Percentiles rank a stretch among this genome's conserved stretches.
Conservation (phyloP, 1,140 invertebrate species). For the Drosophila pallidifrons region DNA sequence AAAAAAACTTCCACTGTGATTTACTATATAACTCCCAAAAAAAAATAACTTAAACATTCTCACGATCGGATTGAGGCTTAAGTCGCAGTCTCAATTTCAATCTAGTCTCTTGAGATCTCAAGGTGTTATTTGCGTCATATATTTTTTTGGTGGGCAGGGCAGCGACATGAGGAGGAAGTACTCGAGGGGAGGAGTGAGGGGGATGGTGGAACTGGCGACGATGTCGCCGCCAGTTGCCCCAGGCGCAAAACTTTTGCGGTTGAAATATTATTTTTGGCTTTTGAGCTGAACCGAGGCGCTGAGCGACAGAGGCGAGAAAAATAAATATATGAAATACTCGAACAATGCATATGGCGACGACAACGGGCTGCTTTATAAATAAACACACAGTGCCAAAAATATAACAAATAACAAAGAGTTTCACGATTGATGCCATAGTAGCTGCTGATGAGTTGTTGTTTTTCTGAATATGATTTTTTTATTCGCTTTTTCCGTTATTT, state of each 20-base stretch:
- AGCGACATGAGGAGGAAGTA: not conserved
- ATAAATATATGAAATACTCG: slow-evolving; percentile 38
- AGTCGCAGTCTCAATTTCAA: slow-evolving; percentile 2
- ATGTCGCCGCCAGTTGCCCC: slow-evolving; percentile 57
- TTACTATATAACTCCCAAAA: slow-evolving; percentile 21
- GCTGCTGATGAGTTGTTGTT: slow-evolving; percentile 42
- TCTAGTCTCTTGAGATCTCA: slow-evolving; percentile 20
- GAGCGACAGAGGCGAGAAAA: slow-evolving; percentile 8
- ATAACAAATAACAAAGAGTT: slow-evolving; percentile 69
- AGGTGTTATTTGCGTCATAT: slow-evolving; percentile 69
- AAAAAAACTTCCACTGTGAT: slow-evolving; percentile 64
- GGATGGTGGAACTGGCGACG: slow-evolving; percentile 25
- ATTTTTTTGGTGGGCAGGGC: slow-evolving; percentile 3
- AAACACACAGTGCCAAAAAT: slow-evolving; percentile 78
- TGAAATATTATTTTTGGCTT: slow-evolving; percentile 73
- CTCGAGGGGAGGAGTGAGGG: not conserved
- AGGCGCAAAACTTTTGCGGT: slow-evolving; percentile 51
- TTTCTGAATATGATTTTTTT: slow-evolving; percentile 23
- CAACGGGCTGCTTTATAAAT: slow-evolving; percentile 62
- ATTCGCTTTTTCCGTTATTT: slow-evolving; percentile 34
- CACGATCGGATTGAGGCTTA: slow-evolving; percentile 20
- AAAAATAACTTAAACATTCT: slow-evolving; percentile 18
- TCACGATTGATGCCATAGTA: slow-evolving; percentile 68
- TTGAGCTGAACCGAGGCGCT: slow-evolving; percentile 54
- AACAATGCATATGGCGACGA: slow-evolving; percentile 42